Evolutionary conservation across 2,888 invertebrate genomes (phyloP), one percentile per base, ranked within the genome.

Genomic region (Neocrepidodera transversa): DNA sequence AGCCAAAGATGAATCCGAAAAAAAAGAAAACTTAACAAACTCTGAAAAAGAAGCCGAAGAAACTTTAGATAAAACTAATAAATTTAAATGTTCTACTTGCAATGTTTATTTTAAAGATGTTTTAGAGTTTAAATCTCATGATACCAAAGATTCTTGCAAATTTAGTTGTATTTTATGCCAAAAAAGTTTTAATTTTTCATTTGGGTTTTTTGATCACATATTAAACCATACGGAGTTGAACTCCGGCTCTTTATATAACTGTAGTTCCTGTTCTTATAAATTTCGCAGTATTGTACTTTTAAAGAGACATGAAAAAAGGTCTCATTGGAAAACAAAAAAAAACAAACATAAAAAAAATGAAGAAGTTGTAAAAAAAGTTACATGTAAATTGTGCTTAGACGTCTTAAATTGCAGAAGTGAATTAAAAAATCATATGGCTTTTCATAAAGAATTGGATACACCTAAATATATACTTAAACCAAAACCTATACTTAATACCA

Each of bases 381-480:
- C 47, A 3, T 71, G 71, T 38, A 64, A 69, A n/a, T 40, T 65
- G 6, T 70, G 71, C 43, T 68, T 60, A 17, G 68, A 69, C 35
- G 56, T 64, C 2, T 71, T 70, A 23, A 23, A 42, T 6, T 52
- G 61, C 2, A 62, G 60, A 43, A 32, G 48, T 5, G 63, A 65
- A 10, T 58, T 68, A 18, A 58, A 65, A 1, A 56, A 65, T 7
- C 71, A 71, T 38, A 65, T 64, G 50, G 59, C 60, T 8, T 67
- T 68, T 17, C 71, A 71, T 42, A 52, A 55, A 32, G 52, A 64
- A 47, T 26, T 64, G 16, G 42, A 28, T 13, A 40, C 42, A n/a
- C n/a, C 2, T 13, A 8, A 30, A 3, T 8, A 53, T n/a, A 2
- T 18, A 7, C n/a, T n/a, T n/a, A 50, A 50, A 50, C 7, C 10